Conservation (phyloP, 2,113 vertebrate genomes). For the Pseudolaguvia tuberculata region DNA sequence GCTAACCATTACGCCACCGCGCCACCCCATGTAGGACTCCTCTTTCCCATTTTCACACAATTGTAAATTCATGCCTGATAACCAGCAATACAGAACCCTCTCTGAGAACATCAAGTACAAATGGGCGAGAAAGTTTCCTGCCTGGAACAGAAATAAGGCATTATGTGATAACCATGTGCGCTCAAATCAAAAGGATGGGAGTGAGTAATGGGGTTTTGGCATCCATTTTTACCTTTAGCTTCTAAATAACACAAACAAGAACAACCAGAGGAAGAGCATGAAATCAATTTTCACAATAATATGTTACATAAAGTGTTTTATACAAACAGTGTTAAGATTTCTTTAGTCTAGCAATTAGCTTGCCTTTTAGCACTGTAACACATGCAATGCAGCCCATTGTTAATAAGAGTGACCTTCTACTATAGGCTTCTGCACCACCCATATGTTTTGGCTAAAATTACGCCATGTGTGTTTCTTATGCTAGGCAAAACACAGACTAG, state of each 20-base stretch:
- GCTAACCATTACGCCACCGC: no score
- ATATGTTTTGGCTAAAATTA: background rate
- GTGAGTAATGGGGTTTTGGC: slow-evolving; percentile 6
- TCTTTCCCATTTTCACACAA: background rate
- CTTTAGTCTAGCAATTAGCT: background rate
- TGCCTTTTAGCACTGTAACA: background rate
- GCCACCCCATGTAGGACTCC: no score
- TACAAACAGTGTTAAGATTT: background rate
- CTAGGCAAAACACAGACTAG: background rate
- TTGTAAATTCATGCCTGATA: slow-evolving; percentile 5
- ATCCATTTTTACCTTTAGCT: background rate
- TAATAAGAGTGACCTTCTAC: background rate
- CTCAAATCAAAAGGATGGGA: slow-evolving; percentile 6
- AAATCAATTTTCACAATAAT: no score
- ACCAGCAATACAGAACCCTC: slow-evolving; percentile 6
- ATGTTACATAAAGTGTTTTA: background rate
- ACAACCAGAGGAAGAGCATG: background rate
- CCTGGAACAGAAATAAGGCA: slow-evolving; percentile 15
- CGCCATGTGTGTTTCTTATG: background rate
- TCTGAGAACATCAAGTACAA: slow-evolving; percentile 13
- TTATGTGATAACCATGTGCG: slow-evolving; percentile 24
- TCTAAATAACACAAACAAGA: background rate
- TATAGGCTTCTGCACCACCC: background rate
- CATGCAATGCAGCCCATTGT: background rate
- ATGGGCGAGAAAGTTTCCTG: slow-evolving; percentile 19